Conservation (phyloP, 1,140 invertebrate genomes). For the Mactra quadrangularis region DNA sequence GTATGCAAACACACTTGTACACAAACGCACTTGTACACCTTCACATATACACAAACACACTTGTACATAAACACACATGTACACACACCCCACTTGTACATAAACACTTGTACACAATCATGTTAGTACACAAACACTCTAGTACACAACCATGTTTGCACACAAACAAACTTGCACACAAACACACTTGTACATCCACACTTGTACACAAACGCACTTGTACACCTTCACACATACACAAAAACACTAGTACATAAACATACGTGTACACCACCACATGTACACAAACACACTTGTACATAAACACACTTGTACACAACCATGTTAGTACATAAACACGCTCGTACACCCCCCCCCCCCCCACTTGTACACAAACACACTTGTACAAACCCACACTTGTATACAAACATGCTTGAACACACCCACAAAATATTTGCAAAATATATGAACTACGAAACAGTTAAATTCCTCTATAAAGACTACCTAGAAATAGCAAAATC, state of each 20-base stretch:
- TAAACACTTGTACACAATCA: neutral
- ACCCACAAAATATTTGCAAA: neutral
- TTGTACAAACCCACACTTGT: neutral
- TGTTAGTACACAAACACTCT: neutral
- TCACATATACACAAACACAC: neutral
- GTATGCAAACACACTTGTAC: neutral
- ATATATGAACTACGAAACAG: neutral
- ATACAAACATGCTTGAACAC: neutral
- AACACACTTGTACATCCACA: neutral
- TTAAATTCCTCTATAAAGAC: too few relatives aligned
- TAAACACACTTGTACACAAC: too few relatives aligned
- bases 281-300: too few relatives aligned
- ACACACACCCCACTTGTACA: slow-evolving; percentile 1
- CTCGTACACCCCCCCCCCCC: neutral
- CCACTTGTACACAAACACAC: too few relatives aligned
- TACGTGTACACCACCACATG: too few relatives aligned
- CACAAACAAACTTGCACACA: too few relatives aligned
- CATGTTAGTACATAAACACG: neutral
- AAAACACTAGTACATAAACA: neutral
- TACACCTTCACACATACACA: neutral
- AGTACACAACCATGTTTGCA: too few relatives aligned
- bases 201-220: too few relatives aligned
- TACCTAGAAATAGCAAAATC: too few relatives aligned
- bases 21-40: neutral
- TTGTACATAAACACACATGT: neutral